Conservation (phyloP, 2,113 vertebrate species). For the Halcyon malimbica region DNA sequence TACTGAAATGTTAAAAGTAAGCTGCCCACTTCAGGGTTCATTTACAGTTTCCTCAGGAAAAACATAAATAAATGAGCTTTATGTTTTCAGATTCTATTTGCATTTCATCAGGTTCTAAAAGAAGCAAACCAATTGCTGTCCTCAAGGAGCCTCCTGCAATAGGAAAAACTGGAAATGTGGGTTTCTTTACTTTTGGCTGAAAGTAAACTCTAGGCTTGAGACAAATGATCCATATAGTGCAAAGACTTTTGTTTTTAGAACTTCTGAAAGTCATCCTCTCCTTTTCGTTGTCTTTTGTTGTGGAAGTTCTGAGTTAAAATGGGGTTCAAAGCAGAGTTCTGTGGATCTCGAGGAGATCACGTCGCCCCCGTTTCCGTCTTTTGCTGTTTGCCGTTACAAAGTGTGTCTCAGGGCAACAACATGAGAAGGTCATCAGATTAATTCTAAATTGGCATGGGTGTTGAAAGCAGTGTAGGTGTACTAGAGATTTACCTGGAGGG, state of each 20-base stretch:
- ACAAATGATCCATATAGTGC: neutral
- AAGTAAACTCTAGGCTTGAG: neutral
- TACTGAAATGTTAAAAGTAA: neutral
- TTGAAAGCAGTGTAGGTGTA: neutral
- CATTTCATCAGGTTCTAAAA: neutral
- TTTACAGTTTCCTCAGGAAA: neutral
- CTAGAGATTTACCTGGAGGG: neutral
- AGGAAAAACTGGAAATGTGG: neutral
- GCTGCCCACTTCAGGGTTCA: neutral
- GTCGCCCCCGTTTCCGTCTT: neutral
- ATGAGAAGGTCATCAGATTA: neutral
- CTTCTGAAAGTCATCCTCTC: neutral
- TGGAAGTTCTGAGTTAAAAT: neutral
- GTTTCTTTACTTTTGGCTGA: neutral
- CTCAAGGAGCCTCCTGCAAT: neutral
- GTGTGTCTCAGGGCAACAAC: neutral
- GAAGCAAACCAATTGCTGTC: neutral
- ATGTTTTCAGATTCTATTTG: neutral
- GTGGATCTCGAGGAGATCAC: neutral
- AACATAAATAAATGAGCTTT: neutral
- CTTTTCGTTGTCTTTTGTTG: neutral
- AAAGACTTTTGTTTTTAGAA: neutral
- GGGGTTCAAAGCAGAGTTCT: neutral
- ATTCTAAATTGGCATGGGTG: neutral
- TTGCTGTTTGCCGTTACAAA: neutral